A percentile compares a stretch with the other conserved stretches of the same genome.
Evolutionary conservation across 1,140 invertebrate species (phyloP).

Genomic region (Drosophila watanabei): DNA sequence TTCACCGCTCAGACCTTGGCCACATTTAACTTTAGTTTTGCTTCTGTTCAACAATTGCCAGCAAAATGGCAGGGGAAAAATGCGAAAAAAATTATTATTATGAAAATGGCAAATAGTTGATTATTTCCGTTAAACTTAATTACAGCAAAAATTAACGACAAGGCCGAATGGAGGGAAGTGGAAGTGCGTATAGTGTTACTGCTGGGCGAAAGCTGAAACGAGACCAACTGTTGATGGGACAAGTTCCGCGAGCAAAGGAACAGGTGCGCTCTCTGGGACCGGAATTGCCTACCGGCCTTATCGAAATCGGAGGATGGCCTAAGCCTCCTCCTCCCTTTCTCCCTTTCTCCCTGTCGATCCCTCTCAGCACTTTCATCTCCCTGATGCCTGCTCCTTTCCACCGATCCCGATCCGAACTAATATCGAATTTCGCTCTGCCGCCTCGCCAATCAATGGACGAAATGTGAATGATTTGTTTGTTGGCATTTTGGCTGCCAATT

Average conservation of each 20-base stretch:
- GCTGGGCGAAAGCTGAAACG: constrained; percentile 13
- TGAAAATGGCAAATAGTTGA: constrained; percentile 51
- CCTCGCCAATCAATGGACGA: constrained; percentile 75
- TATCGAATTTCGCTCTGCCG: constrained; percentile 74
- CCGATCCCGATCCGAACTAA: constrained; percentile 22
- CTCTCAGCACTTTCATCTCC: constrained; percentile 17
- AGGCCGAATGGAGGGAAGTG: constrained; percentile 34
- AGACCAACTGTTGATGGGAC: constrained; percentile 43
- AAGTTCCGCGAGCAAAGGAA: constrained; percentile 15
- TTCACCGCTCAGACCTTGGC: constrained; percentile 77
- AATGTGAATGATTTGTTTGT: constrained; percentile 80
- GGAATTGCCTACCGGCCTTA: constrained; percentile 16
- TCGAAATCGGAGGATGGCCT: constrained; percentile 35
- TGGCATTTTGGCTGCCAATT: constrained; percentile 82
- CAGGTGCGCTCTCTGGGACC: constrained; percentile 30
- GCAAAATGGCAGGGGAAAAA: constrained; percentile 13
- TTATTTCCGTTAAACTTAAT: constrained; percentile 73
- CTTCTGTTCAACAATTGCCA: constrained; percentile 42
- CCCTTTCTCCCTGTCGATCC: not conserved
- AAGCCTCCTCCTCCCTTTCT: constrained; percentile 10
- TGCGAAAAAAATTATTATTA: constrained; percentile 27
- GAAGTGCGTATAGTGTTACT: constrained; percentile 16
- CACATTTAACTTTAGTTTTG: constrained; percentile 70
- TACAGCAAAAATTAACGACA: constrained; percentile 35
- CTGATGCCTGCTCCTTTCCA: constrained; percentile 2